phyloP scores from a whole-genome alignment of 2,888 invertebrate genomes.

The Ischnus inquisitorius region DNA sequence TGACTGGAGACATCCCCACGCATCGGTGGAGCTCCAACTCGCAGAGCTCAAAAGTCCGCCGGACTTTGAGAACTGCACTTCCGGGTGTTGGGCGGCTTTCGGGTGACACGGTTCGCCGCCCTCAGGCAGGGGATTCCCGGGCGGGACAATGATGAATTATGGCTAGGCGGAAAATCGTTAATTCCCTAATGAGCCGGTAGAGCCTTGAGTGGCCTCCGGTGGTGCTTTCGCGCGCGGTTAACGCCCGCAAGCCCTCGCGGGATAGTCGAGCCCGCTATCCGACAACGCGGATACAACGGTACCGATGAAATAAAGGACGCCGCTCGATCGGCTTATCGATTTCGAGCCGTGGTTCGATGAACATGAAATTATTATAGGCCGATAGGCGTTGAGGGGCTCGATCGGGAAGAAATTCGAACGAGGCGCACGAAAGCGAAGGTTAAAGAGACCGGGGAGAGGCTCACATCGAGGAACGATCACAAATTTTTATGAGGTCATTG shows the following conservation, averaged over 20 bases:
- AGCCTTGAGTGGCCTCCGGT: background rate
- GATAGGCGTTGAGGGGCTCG: background rate
- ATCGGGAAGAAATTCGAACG: background rate
- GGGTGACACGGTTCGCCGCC: too few species aligned
- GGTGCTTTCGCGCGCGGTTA: background rate
- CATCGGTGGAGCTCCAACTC: too few species aligned
- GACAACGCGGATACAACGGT: background rate
- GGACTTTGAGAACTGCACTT: too few species aligned
- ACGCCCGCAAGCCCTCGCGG: background rate
- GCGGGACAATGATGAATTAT: background rate
- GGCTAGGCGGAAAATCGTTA: background rate
- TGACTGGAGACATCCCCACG: too few species aligned
- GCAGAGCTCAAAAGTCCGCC: too few species aligned
- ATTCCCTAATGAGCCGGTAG: background rate
- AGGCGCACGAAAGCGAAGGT: background rate
- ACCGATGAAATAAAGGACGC: background rate
- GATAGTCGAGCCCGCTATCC: background rate
- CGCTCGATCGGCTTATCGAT: background rate
- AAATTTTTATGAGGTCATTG: conserved; percentile 45
- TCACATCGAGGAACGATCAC: conserved; percentile 3
- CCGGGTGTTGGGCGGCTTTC: too few species aligned
- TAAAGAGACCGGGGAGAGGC: background rate
- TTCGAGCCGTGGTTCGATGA: background rate
- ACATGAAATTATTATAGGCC: background rate
- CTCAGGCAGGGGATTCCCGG: too few species aligned